phyloP scores from a whole-genome alignment of 1,140 invertebrate genomes.

The Arctopsyche grandis region DNA sequence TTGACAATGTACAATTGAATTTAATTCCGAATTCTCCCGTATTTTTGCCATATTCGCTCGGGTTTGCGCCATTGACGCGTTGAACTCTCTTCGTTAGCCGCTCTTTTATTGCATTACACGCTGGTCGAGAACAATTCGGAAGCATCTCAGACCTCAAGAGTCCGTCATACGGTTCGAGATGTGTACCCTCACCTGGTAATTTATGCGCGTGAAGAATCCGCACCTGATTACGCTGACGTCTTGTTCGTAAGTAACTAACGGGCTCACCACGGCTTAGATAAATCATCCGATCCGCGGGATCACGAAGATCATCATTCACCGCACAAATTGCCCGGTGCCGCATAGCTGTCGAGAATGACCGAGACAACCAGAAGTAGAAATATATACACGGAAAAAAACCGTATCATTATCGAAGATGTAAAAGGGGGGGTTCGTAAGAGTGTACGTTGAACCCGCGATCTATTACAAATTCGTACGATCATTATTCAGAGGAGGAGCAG shows the following conservation, averaged over 20 bases:
- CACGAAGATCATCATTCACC: constrained; percentile 39
- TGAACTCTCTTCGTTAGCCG: not conserved
- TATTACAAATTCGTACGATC: constrained; percentile 36
- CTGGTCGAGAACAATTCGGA: not conserved
- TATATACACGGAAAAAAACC: not conserved
- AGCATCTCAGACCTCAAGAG: not conserved
- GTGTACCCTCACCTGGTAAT: not conserved
- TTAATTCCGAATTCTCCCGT: too few species aligned
- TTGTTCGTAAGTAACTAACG: constrained; percentile 14
- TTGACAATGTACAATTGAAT: too few species aligned
- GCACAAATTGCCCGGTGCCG: constrained; percentile 16
- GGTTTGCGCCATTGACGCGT: not conserved
- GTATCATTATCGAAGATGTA: not conserved
- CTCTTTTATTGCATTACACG: not conserved
- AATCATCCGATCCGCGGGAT: constrained; percentile 33
- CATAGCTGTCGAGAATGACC: not conserved
- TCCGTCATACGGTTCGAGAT: not conserved
- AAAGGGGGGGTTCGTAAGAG: too few species aligned
- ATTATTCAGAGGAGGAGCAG: constrained; percentile 33
- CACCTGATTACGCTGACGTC: constrained; percentile 28
- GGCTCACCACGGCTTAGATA: not conserved
- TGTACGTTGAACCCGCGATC: constrained; percentile 27
- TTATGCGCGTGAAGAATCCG: constrained; percentile 20
- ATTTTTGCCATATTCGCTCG: too few species aligned
- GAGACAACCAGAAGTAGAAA: too few species aligned